A percentile compares a stretch with the other conserved stretches of the same genome.
phyloP scores from a whole-genome alignment of 1,140 invertebrate genomes.

The Drosophila ananassae region DNA sequence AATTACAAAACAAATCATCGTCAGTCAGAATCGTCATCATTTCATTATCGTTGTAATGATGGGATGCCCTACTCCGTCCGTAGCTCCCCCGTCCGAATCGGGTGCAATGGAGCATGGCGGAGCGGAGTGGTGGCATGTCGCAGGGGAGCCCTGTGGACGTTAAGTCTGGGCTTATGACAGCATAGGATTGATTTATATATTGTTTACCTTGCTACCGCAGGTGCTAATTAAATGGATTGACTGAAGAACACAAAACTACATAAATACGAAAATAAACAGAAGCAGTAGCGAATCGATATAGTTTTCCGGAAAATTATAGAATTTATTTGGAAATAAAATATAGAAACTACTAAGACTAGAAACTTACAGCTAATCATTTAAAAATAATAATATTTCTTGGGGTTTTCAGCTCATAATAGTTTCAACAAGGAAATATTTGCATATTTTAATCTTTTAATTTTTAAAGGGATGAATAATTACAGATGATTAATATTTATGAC shows the following conservation, averaged over 20 bases:
- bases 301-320: slow-evolving; percentile 1
- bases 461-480: no score
- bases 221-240: slow-evolving; percentile 57
- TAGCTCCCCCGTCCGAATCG: background rate
- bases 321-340: background rate
- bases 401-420: no score
- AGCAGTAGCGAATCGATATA: background rate
- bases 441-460: no score
- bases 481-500: no score
- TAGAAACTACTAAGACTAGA: background rate
- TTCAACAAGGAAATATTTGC: no score
- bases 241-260: slow-evolving; percentile 17
- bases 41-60: slow-evolving; percentile 35
- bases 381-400: no score
- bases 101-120: slow-evolving; percentile 53
- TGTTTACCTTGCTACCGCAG: slow-evolving; percentile 41
- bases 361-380: no score
- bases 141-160: slow-evolving; percentile 17
- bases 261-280: slow-evolving; percentile 18
- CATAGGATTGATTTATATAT: slow-evolving; percentile 32
- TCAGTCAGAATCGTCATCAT: slow-evolving; percentile 34
- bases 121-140: background rate
- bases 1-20: slow-evolving; percentile 56
- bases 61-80: slow-evolving; percentile 10
- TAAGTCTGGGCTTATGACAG: slow-evolving; percentile 34